Conservation (phyloP, 2,888 invertebrate genomes). For the Bugula neritina region DNA sequence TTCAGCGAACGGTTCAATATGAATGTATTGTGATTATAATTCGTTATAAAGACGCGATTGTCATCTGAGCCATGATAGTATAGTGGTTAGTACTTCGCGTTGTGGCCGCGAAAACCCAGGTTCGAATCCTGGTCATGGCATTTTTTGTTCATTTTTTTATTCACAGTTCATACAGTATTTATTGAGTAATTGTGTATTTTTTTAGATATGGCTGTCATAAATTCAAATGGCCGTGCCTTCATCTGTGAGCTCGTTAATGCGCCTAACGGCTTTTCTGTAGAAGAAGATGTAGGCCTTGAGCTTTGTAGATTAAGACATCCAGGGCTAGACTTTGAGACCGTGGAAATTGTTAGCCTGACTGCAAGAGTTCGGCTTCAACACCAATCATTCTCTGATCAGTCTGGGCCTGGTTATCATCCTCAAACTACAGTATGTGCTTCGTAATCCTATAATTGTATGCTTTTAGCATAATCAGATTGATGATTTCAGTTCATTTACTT, state of each 20-base stretch:
- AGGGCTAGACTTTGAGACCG: conserved; percentile 1
- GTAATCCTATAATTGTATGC: too few relatives aligned
- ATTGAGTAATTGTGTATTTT: too few relatives aligned
- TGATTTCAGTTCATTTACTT: not conserved
- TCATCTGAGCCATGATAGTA: conserved; percentile 25
- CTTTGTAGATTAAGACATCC: not conserved
- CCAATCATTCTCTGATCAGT: not conserved
- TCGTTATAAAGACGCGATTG: too few relatives aligned
- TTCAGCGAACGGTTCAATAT: too few relatives aligned
- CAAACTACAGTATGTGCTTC: conserved; percentile 3
- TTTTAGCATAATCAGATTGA: not conserved
- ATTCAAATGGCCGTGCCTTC: conserved; percentile 1
- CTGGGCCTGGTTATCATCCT: conserved; percentile 14
- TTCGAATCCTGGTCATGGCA: conserved; percentile 26
- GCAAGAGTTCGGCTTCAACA: not conserved
- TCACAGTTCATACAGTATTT: not conserved
- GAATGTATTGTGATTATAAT: too few relatives aligned
- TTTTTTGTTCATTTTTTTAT: not conserved
- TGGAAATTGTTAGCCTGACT: not conserved
- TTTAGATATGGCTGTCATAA: not conserved
- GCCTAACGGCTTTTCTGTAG: not conserved
- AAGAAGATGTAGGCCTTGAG: not conserved
- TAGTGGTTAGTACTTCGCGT: conserved; percentile 24
- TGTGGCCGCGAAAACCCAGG: conserved; percentile 26
- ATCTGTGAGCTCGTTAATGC: not conserved